Base-by-base conservation (phyloP, 1,140 invertebrate genomes). In the Temnothorax nylanderi region DNA sequence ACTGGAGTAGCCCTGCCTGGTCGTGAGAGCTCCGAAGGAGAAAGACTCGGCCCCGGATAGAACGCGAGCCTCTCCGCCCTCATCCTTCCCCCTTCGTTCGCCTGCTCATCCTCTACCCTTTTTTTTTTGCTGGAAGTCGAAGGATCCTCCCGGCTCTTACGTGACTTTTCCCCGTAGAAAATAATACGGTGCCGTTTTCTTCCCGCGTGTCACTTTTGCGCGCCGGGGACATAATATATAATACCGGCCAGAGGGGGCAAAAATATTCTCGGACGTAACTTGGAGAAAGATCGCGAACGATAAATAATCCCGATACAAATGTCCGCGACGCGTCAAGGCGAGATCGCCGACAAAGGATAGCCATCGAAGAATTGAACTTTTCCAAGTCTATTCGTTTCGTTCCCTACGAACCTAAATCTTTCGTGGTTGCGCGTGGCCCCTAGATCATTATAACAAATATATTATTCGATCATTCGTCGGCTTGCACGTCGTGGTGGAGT, bases 1-100 rank as follows among this genome's bases (percentile, higher is more conserved):
- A 91, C 88, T 91, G 80, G 88, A 91, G 89, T 91, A 91, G 89
- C 67, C 77, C 82, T 74, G 51, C 86, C 62, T 75, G 87, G 34
- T 86, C 62, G 58, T 67, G 85, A 89, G 75, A 88, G 84, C 74
- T 54, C 86, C 69, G 78, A 71, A 60, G 72, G 44, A 87, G 78
- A 86, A 64, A 81, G 76, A 86, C 80, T 62, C 80, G 21, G 67
- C 54, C 80, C 60, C 80, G 54, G 54, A 47, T 74, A 84, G 69
- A 74, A 74, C 80, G 47, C 47, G 54, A 34, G 13, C 49, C 32
- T 41, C 54, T 21, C 47, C 8, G 41, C 37, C 21, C 74, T 34
- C 62, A 26, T 54, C 41, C 44, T 71, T 26, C 6, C n/a, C 26
- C 51, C 47, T 32, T 18, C 21, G 6, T 41, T 26, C 56, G 34